These are phyloP conservation scores for Ceratosolen fusciceps DNA, from an alignment of 1,140 invertebrate species.

Conservation along the genomic window DNA sequence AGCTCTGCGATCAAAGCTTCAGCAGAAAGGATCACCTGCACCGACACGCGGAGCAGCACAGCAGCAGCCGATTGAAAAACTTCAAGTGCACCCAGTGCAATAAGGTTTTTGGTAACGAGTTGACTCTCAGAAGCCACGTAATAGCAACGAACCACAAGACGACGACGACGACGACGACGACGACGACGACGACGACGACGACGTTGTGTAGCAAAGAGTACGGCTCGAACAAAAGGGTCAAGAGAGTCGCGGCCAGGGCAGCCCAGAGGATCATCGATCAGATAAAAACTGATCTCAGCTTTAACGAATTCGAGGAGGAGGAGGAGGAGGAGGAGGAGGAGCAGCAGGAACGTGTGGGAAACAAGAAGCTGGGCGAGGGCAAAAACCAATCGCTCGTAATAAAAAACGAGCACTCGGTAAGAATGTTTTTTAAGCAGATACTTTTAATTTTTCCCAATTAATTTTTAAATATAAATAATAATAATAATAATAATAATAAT, in stretches of 20 bases:
- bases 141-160: constrained; percentile 68
- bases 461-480: too few relatives aligned
- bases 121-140: constrained; percentile 67
- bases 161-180: too few relatives aligned
- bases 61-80: constrained; percentile 53
- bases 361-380: constrained; percentile 45
- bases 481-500: too few relatives aligned
- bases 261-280: constrained; percentile 69
- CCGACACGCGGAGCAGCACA: constrained; percentile 62
- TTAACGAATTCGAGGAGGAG: constrained; percentile 61
- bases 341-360: constrained; percentile 43
- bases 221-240: constrained; percentile 68
- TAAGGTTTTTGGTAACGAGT: constrained; percentile 66
- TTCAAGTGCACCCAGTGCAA: constrained; percentile 66
- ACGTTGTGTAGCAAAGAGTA: constrained; percentile 65
- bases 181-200: too few relatives aligned
- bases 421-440: not conserved
- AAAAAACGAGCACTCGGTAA: not conserved
- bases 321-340: constrained; percentile 46
- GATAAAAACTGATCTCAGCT: constrained; percentile 65
- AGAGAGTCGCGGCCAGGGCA: constrained; percentile 66
- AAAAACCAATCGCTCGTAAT: constrained; percentile 29
- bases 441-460: too few relatives aligned
- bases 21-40: constrained; percentile 58
- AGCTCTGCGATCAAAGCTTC: constrained; percentile 62